Base-by-base conservation (phyloP, 2,888 invertebrate genomes). In the Torymus aiolomorphi region DNA sequence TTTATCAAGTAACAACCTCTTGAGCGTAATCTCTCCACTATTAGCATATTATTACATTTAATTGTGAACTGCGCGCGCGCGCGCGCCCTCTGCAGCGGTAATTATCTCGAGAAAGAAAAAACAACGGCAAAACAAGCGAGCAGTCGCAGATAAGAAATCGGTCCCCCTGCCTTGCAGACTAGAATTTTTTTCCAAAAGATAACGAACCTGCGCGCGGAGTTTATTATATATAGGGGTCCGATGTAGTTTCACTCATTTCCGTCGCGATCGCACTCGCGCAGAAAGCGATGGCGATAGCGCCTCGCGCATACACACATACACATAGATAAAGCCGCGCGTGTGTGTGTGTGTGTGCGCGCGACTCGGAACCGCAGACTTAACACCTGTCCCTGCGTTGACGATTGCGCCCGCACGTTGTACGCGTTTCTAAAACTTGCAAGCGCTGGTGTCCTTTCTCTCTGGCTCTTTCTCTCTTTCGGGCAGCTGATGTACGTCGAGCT, bases 181-280 rank as follows among this genome's bases (percentile, higher is more conserved):
- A 77, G 51, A 65, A 76, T 12, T 73, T 54, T 65, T 65, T 51
- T 11, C 12, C 20, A 49, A 24, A 56, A 16, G 74, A 74, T 70
- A 79, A 79, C 14, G 65, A 42, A 31, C 31, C 31, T 31, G 56
- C n/a, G 72, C 66, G 20, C 14, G 3, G 79, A 79, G 79, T 70
- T 79, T 70, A 76, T 72, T 76, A 20, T 76, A 20, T 76, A 80
- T 80, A 75, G 66, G 80, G 80, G 80, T 56, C 61, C 52, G 72
- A 76, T 80, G 72, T 49, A 76, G 72, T 71, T 76, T 80, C 72
- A 72, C 80, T 76, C 76, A 61, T 80, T 80, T 80, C 80, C 80
- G 71, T 56, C 56, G 80, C 66, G 76, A 80, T 76, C 80, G 71
- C 59, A 56, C 73, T 24, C 56, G 62, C 73, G 51, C 56, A 73